Evolutionary conservation across 2,113 vertebrate genomes (phyloP), one percentile per base, ranked within the genome.

Genomic region (Xyliphius kryptos): DNA sequence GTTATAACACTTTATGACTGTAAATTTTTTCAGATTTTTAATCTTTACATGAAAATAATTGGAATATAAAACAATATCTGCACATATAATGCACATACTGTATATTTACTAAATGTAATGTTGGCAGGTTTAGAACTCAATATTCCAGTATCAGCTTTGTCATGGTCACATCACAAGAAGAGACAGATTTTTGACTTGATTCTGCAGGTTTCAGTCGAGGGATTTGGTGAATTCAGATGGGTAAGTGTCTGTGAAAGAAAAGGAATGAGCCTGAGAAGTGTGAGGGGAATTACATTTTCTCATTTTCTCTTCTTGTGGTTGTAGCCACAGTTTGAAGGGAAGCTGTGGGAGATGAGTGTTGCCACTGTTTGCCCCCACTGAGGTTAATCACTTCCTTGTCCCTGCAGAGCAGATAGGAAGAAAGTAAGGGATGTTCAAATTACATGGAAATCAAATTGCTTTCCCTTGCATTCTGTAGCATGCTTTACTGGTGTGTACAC

Each of bases 261-360:
- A 0, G 32, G 36, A 43, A 22, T 21, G 40, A 48, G n/a, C 15
- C 37, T 52, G 36, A 61, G 15, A 49, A 3, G 6, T 52, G 26
- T 62, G 58, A 82, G 80, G 7, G 60, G 68, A 80, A 84, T 85
- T 85, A 74, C 15, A 49, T 49, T 60, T 49, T n/a, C 26, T 60
- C 80, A 83, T 83, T 82, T 82, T 81, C 67, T 77, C 77, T 80
- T 81, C 77, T 68, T 47, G 61, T 74, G 80, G 80, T 77, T 74
- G 76, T 73, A 80, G 82, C 76, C 82, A 75, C 76, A 77, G 70
- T 76, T 81, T 79, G 79, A 77, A 71, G 73, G 61, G 73, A 69
- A 71, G 77, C 77, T 76, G 74, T 63, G 57, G 76, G 69, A 80
- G 72, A 77, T 58, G 62, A 60, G 71, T 44, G 74, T 66, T 63